Evolutionary conservation across 2,797 vertebrate genomes (phyloP).

Genomic region (Gadopsis marmoratus): DNA sequence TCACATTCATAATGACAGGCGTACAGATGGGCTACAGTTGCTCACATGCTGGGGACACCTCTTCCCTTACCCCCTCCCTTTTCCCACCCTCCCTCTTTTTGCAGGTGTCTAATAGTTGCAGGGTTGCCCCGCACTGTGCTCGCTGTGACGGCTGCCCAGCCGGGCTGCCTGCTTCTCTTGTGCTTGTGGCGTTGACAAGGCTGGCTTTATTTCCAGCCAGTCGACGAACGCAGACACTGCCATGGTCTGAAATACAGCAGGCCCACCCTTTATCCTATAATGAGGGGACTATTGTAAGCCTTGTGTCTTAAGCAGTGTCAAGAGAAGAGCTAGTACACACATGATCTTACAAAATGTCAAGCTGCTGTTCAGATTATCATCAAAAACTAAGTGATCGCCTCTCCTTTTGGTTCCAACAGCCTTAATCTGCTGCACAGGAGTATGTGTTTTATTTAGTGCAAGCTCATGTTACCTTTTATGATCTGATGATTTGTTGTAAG

Average conservation of each 20-base stretch:
- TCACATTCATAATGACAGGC: slow-evolving; percentile 64
- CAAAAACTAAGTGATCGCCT: slow-evolving; percentile 69
- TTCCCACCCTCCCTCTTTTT: slow-evolving; percentile 30
- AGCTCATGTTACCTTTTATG: slow-evolving; percentile 48
- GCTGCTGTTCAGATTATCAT: slow-evolving; percentile 80
- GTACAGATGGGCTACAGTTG: slow-evolving; percentile 58
- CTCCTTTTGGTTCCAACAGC: slow-evolving; percentile 47
- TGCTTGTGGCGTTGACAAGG: slow-evolving; percentile 71
- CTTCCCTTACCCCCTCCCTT: no score
- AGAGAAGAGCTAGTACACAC: slow-evolving; percentile 53
- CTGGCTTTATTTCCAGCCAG: slow-evolving; percentile 81
- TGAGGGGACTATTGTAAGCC: slow-evolving; percentile 79
- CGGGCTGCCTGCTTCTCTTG: slow-evolving; percentile 57
- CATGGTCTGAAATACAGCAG: slow-evolving; percentile 81
- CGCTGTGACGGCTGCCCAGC: slow-evolving; percentile 49
- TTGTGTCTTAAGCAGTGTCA: slow-evolving; percentile 75
- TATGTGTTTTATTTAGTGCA: slow-evolving; percentile 41
- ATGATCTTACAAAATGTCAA: slow-evolving; percentile 75
- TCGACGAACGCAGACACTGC: slow-evolving; percentile 70
- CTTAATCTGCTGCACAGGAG: slow-evolving; percentile 54
- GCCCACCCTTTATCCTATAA: slow-evolving; percentile 80
- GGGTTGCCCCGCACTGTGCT: slow-evolving; percentile 51
- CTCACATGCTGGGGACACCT: slow-evolving; percentile 47
- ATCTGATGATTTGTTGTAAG: slow-evolving; percentile 7
- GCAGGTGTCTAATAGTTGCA: slow-evolving; percentile 74